phyloP scores from a whole-genome alignment of 2,113 vertebrate species.

The Danionella cerebrum region DNA sequence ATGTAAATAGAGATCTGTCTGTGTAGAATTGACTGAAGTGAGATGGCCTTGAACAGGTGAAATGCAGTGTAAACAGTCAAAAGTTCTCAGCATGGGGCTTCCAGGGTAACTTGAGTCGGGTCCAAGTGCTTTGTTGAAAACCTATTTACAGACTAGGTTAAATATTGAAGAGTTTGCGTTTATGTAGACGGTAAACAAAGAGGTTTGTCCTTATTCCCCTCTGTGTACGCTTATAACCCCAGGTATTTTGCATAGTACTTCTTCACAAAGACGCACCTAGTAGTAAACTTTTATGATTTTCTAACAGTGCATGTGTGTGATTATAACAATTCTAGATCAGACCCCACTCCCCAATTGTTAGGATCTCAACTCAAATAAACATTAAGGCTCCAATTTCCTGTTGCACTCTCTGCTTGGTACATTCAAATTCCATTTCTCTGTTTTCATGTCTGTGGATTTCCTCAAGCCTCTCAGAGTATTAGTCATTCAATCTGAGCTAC shows the following conservation, averaged over 20 bases:
- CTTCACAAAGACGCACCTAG: too few species aligned
- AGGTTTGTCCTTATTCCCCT: neutral
- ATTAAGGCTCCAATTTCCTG: neutral
- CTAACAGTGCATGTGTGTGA: too few species aligned
- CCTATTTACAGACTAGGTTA: constrained; percentile 28
- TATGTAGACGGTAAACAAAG: neutral
- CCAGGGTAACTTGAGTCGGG: constrained; percentile 45
- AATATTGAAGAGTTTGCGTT: neutral
- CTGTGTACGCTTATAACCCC: too few species aligned
- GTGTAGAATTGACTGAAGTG: neutral
- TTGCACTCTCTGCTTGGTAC: neutral
- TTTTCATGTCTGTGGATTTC: constrained; percentile 21
- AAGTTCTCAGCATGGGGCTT: constrained; percentile 8
- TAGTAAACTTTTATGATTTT: too few species aligned
- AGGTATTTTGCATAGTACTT: too few species aligned
- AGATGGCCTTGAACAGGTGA: constrained; percentile 55
- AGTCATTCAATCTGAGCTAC: constrained; percentile 48
- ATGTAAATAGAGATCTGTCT: neutral
- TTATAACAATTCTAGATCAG: too few species aligned
- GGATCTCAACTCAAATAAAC: neutral
- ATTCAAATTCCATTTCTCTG: constrained; percentile 3
- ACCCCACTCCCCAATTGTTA: too few species aligned
- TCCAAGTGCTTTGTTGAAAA: constrained; percentile 6
- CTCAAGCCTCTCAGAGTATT: constrained; percentile 47
- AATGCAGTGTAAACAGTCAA: neutral